Base-by-base conservation (phyloP, 2,113 vertebrate genomes). In the Chaenogobius annularis region DNA sequence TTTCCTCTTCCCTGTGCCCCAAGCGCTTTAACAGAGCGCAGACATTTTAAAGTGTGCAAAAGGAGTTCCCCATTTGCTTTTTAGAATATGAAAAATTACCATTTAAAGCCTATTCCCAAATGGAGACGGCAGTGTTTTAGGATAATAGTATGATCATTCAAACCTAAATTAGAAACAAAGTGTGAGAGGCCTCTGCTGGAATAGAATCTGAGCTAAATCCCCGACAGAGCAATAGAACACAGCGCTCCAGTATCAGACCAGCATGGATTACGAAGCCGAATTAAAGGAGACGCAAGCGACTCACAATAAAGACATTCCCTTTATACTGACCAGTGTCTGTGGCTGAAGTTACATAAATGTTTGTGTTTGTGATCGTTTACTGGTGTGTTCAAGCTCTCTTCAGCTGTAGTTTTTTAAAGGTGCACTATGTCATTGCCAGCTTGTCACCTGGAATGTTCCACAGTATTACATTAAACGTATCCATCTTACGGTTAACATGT, bases 201-300 rank as follows among this genome's bases (percentile, higher is more conserved):
- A 69, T 4, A 70, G 70, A 59, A 72, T 68, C 70, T 13, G 8
- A 67, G 66, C 55, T 75, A 72, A 76, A 70, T 71, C 20, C 68
- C 44, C 74, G 35, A 10, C 6, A 7, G 68, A 52, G 83, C 79
- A 70, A 0, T 7, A 73, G 83, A 70, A 84, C 78, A 47, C 47
- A 8, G 78, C 50, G 79, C 74, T 84, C 64, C 47, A 10, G 65
- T 23, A 65, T 73, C 44, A 52, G 69, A 46, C 66, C 64, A 47
- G 69, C 65, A 64, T 65, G 79, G 77, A 85, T 89, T 76, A 82
- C 72, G 55, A 70, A 48, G 66, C n/a, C 5, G 69, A 82, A 75
- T 77, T 83, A 85, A 88, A 61, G 23, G 23, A 35, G 58, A 59
- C 13, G 14, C 26, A 26, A 59, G 12, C 31, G 23, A 22, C 56